phyloP scores from a whole-genome alignment of 1,140 invertebrate species.

The Panagrolaimus sp. region DNA sequence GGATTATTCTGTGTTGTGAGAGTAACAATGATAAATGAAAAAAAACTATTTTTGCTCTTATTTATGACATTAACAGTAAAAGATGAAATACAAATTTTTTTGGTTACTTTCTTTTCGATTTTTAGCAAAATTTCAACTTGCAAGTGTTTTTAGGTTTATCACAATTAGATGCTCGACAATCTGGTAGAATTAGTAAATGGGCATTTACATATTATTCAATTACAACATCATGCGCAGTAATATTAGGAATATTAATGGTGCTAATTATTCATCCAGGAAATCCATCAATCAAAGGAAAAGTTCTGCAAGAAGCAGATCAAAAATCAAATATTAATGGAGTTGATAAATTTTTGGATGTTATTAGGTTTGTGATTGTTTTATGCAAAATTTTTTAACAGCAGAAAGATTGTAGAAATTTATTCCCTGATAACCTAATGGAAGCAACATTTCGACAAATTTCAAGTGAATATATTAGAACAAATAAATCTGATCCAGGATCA shows the following conservation, averaged over 20 bases:
- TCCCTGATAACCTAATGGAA: constrained; percentile 55
- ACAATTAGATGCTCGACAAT: constrained; percentile 49
- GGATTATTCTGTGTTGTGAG: too few species aligned
- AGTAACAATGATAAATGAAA: too few species aligned
- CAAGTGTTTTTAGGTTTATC: constrained; percentile 37
- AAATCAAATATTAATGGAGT: constrained; percentile 65
- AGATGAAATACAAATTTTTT: too few species aligned
- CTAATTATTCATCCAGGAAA: constrained; percentile 61
- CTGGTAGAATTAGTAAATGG: constrained; percentile 62
- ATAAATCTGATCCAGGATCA: too few species aligned
- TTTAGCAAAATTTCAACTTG: constrained; percentile 14
- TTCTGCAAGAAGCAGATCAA: constrained; percentile 59
- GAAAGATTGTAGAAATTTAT: constrained; percentile 46
- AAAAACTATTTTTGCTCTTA: too few species aligned
- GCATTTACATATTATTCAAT: constrained; percentile 61
- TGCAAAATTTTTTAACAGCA: constrained; percentile 7
- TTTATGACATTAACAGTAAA: too few species aligned
- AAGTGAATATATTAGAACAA: constrained; percentile 38
- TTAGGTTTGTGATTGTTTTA: constrained; percentile 67
- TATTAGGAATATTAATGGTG: constrained; percentile 62
- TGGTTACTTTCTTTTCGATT: too few species aligned
- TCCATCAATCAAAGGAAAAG: constrained; percentile 53
- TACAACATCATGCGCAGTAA: constrained; percentile 62
- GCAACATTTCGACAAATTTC: constrained; percentile 54
- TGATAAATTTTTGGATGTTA: constrained; percentile 84